Percentiles rank a stretch among this genome's conserved stretches.
phyloP scores from a whole-genome alignment of 2,113 vertebrate species.

The Poeciliopsis occidentalis region DNA sequence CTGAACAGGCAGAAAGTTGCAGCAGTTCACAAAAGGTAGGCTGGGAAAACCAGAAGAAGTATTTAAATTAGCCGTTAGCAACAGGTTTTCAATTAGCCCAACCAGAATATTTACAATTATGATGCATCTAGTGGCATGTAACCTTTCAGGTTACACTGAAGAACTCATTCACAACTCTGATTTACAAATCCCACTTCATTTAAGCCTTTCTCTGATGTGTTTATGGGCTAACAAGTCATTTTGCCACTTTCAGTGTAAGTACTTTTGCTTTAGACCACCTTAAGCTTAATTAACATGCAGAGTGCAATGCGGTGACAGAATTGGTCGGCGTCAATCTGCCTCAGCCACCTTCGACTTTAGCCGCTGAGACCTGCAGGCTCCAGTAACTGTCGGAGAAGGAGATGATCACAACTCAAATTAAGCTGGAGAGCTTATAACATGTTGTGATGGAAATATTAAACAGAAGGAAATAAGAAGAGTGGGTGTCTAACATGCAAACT shows the following conservation, averaged over 20 bases:
- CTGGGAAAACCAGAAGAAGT: constrained; percentile 3
- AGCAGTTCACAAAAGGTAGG: background rate
- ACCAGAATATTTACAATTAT: background rate
- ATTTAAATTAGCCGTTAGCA: background rate
- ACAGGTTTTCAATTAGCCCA: background rate
- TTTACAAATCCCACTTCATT: constrained; percentile 32
- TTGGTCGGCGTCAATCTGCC: constrained; percentile 69
- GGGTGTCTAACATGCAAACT: constrained; percentile 8
- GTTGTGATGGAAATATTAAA: constrained; percentile 69
- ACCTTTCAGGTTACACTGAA: background rate
- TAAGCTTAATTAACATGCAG: constrained; percentile 61
- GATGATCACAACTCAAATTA: constrained; percentile 71
- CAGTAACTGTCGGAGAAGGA: constrained; percentile 63
- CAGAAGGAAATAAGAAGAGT: constrained; percentile 26
- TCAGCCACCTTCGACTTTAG: constrained; percentile 66
- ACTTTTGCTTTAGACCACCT: constrained; percentile 47
- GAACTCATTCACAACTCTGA: constrained; percentile 8
- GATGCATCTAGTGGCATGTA: background rate
- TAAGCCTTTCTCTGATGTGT: constrained; percentile 31
- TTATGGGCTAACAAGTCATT: constrained; percentile 50
- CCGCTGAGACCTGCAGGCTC: constrained; percentile 66
- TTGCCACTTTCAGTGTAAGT: constrained; percentile 43
- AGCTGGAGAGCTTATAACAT: constrained; percentile 62
- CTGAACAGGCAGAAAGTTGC: constrained; percentile 20
- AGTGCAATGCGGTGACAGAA: constrained; percentile 54